A percentile compares a stretch with the other conserved stretches of the same genome.
These are phyloP conservation scores for Trichopoda pennipes DNA, from an alignment of 2,888 invertebrate genomes.

Conservation along the genomic window DNA sequence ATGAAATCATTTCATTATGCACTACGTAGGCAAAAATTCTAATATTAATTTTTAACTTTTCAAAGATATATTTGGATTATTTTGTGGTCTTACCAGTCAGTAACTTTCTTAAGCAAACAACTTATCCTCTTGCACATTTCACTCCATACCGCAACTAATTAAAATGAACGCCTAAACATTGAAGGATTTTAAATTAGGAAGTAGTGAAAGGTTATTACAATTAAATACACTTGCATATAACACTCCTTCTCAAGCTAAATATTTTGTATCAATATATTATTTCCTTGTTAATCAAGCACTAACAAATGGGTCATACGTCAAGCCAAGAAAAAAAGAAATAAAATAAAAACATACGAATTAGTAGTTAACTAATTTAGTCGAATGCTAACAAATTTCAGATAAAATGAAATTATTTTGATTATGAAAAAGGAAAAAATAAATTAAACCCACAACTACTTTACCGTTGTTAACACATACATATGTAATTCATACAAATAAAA, in stretches of 20 bases:
- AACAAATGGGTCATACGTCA: conserved; percentile 36
- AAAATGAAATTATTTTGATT: conserved; percentile 50
- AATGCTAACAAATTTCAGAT: background rate
- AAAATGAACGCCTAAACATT: too few species aligned
- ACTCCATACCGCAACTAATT: too few species aligned
- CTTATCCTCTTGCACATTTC: too few species aligned
- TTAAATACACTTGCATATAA: too few species aligned
- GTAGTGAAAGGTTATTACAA: background rate
- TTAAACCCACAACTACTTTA: conserved; percentile 48
- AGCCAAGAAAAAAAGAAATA: conserved; percentile 7
- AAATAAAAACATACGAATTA: background rate
- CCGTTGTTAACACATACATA: conserved; percentile 35
- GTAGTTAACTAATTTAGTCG: background rate
- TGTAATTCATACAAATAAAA: conserved; percentile 38
- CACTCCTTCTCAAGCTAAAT: background rate
- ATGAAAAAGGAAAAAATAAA: conserved; percentile 43
- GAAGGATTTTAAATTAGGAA: too few species aligned
- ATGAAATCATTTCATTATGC: too few species aligned
- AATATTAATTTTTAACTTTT: too few species aligned
- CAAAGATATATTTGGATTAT: too few species aligned
- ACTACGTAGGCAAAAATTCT: too few species aligned
- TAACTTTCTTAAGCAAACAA: too few species aligned
- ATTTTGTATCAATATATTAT: conserved; percentile 3
- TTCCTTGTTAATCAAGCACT: conserved; percentile 24
- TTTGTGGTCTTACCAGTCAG: too few species aligned